A percentile compares a stretch with the other conserved stretches of the same genome.
Evolutionary conservation across 2,888 invertebrate genomes (phyloP).

Genomic region (Rhagonycha fulva): DNA sequence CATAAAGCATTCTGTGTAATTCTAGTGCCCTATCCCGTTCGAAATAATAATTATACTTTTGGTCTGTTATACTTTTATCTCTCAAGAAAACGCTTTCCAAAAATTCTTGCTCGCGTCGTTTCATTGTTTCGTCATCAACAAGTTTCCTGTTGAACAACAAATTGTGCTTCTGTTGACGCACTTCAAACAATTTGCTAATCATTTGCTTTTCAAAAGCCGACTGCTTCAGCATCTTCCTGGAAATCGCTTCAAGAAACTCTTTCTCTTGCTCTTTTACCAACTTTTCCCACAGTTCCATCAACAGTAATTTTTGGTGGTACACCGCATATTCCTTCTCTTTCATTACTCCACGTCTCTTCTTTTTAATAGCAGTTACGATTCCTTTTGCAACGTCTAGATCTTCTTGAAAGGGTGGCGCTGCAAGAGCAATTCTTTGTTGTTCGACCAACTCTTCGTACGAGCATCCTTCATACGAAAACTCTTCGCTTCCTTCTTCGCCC

Average conservation of each 20-base stretch:
- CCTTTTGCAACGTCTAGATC: conserved; percentile 48
- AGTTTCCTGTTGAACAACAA: conserved; percentile 60
- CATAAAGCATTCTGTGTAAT: conserved; percentile 60
- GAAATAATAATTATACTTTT: conserved; percentile 44
- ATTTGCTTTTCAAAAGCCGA: conserved; percentile 70
- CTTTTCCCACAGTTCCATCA: conserved; percentile 59
- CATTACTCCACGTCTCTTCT: conserved; percentile 53
- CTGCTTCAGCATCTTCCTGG: conserved; percentile 63
- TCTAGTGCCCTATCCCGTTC: conserved; percentile 59
- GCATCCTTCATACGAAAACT: conserved; percentile 35
- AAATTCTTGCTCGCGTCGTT: conserved; percentile 58
- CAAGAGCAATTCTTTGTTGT: conserved; percentile 37
- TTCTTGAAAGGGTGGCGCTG: conserved; percentile 34
- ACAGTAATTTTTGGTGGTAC: conserved; percentile 58
- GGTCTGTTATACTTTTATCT: conserved; percentile 34
- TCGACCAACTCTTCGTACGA: conserved; percentile 42
- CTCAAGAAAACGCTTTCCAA: conserved; percentile 39
- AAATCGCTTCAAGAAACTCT: conserved; percentile 58
- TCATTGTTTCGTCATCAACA: conserved; percentile 58
- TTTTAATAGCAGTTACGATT: conserved; percentile 58
- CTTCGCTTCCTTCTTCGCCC: neutral
- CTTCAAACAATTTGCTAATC: conserved; percentile 65
- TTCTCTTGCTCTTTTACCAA: conserved; percentile 59
- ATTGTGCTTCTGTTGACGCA: conserved; percentile 62
- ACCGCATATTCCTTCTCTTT: conserved; percentile 58